These are phyloP conservation scores for Halictus rubicundus DNA, from an alignment of 1,140 invertebrate species.

Conservation along the genomic window DNA sequence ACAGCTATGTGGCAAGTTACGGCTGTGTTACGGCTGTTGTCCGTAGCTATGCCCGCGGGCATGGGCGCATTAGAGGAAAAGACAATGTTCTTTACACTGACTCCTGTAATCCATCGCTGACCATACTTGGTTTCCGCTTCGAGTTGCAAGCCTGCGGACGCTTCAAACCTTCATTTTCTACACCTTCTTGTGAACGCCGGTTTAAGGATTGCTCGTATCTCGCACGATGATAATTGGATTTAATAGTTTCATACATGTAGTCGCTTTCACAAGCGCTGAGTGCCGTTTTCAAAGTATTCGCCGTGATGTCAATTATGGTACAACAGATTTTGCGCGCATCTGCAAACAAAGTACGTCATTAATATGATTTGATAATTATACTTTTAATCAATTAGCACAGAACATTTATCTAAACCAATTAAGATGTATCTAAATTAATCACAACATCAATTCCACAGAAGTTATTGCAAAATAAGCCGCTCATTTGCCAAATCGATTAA, in stretches of 20 bases:
- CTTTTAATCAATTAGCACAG: too few relatives aligned
- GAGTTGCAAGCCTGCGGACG: neutral
- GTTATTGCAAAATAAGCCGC: neutral
- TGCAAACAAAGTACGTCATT: slow-evolving; percentile 15
- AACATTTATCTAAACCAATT: too few relatives aligned
- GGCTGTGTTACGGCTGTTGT: too few relatives aligned
- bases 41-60: too few relatives aligned
- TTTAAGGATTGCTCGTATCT: neutral
- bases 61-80: too few relatives aligned
- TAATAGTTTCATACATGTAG: slow-evolving; percentile 36
- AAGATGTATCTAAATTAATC: too few relatives aligned
- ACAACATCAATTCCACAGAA: too few relatives aligned
- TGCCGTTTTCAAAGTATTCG: slow-evolving; percentile 62
- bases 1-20: too few relatives aligned
- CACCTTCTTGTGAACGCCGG: neutral
- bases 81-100: slow-evolving; percentile 14
- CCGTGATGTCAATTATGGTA: slow-evolving; percentile 63
- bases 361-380: neutral
- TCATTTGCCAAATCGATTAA: neutral
- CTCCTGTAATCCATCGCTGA: neutral
- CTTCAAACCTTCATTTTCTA: neutral
- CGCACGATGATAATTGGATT: neutral
- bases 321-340: slow-evolving; percentile 66
- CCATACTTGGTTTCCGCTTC: neutral
- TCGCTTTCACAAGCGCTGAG: slow-evolving; percentile 46